Conservation (phyloP, 2,113 vertebrate genomes). For the Trematocara nigrifrons region DNA sequence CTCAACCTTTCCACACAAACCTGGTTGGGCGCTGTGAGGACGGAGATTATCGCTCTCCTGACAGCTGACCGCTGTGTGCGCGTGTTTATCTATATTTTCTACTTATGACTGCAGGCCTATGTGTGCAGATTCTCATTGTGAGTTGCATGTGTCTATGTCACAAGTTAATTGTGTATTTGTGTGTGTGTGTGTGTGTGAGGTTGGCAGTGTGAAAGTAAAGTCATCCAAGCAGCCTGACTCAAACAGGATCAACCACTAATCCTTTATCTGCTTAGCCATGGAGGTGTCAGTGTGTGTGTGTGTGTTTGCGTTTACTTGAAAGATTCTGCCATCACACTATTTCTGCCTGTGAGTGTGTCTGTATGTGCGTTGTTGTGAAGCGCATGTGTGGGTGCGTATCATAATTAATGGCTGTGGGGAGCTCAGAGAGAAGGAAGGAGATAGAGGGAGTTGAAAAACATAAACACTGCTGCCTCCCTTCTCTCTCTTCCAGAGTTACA, state of each 20-base stretch:
- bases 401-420: constrained; percentile 59
- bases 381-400: constrained; percentile 1
- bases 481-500: neutral
- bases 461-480: neutral
- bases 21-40: neutral
- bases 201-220: constrained; percentile 56
- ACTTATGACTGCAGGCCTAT: neutral
- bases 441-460: neutral
- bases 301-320: neutral
- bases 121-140: neutral
- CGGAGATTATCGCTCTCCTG: neutral
- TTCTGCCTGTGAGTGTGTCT: neutral
- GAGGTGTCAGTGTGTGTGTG: constrained; percentile 46
- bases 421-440: neutral
- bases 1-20: neutral
- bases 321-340: neutral
- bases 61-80: neutral
- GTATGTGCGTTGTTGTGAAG: neutral
- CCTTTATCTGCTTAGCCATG: constrained; percentile 64
- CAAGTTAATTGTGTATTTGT: neutral
- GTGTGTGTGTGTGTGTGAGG: neutral
- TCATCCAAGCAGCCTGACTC: constrained; percentile 58
- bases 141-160: neutral
- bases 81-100: neutral
- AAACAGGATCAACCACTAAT: constrained; percentile 68